Conservation (phyloP, 2,113 vertebrate genomes). For the Nothoprocta perdicaria region DNA sequence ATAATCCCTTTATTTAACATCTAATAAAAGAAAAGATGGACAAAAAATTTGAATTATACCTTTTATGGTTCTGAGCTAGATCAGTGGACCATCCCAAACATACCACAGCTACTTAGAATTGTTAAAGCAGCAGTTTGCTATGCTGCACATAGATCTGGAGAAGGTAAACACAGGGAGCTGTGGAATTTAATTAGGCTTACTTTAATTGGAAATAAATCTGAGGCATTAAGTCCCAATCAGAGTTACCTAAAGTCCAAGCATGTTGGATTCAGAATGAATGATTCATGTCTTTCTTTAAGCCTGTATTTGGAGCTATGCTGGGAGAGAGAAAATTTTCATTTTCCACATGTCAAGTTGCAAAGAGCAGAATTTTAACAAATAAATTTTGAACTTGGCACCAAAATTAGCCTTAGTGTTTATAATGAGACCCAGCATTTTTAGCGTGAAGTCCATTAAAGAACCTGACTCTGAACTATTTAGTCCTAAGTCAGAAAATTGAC, state of each 20-base stretch:
- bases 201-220: conserved; percentile 5
- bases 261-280: background rate
- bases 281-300: background rate
- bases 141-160: background rate
- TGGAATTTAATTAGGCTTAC: conserved; percentile 11
- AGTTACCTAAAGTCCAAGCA: background rate
- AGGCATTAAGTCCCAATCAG: background rate
- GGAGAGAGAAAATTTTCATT: background rate
- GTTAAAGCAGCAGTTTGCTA: conserved; percentile 14
- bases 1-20: background rate
- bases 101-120: background rate
- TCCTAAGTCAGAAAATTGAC: background rate
- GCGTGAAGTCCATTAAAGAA: background rate
- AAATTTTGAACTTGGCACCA: background rate
- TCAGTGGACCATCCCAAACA: background rate
- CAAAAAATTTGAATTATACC: background rate
- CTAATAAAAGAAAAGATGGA: background rate
- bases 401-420: background rate
- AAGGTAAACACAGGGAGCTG: background rate
- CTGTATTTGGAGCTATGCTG: background rate
- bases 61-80: background rate
- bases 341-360: background rate
- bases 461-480: background rate
- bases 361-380: background rate
- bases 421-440: background rate